Base-by-base conservation (phyloP, 2,113 vertebrate species). In the Cephalopholis sonnerati region DNA sequence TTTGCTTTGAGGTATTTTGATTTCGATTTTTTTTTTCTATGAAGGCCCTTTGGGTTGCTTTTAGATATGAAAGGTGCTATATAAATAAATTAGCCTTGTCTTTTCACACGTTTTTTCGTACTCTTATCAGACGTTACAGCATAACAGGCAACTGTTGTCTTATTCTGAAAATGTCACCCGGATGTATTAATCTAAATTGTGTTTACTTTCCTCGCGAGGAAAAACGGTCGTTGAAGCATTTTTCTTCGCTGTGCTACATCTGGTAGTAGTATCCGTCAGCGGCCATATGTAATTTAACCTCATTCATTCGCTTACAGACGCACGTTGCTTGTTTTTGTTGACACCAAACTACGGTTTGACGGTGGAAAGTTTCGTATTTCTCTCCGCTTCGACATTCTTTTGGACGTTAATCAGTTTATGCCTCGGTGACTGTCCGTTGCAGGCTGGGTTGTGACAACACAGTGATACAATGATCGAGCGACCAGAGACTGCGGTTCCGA, bases 401-500 rank as follows among this genome's bases (percentile, higher is more conserved):
- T 8, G 77, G 77, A 85, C 77, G 79, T 48, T 39, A 57, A 1
- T 89, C 88, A 24, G 83, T 91, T 32, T 90, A 66, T 91, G 91
- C 79, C 83, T 87, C 55, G 85, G 83, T 89, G 87, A 82, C 87
- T 67, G 75, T 74, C 86, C 69, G 78, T 59, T 58, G 64, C 85
- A 80, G 77, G 79, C 92, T 88, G 89, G 93, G 91, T 92, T 92
- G 92, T 87, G 94, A 91, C 90, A 91, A 84, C 83, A 83, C 69
- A 50, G 82, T 41, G 41, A 44, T 44, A 81, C 90, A 29, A 96
- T 96, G 95, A 95, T 96, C 90, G 95, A 96, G 85, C 91, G 95
- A 94, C 92, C 95, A 84, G 95, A 96, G 61, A 91, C 94, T 62
- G 91, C 92, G 69, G 92, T 95, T 89, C 88, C 94, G 80, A 95